phyloP scores from a whole-genome alignment of 2,113 vertebrate genomes.

The Ranitomeya variabilis region DNA sequence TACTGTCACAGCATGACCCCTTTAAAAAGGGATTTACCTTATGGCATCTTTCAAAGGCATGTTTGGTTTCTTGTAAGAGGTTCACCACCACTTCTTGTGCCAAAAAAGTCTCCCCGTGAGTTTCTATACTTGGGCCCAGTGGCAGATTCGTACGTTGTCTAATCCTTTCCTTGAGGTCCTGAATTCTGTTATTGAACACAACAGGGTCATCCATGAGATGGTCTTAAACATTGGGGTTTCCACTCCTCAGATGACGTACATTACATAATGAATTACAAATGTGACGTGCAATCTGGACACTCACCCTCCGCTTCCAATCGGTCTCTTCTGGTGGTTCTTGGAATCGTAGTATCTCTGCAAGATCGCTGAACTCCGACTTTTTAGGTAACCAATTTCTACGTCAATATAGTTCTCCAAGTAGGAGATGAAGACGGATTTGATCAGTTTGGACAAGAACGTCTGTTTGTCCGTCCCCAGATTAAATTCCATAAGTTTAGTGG shows the following conservation, averaged over 20 bases:
- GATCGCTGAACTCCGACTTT: conserved; percentile 89
- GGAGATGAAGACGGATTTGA: conserved; percentile 96
- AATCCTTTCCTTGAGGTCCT: conserved; percentile 95
- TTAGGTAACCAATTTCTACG: conserved; percentile 93
- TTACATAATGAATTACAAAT: not conserved
- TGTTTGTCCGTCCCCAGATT: conserved; percentile 99
- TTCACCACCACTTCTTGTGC: conserved; percentile 97
- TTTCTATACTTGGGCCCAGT: conserved; percentile 93
- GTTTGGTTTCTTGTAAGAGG: conserved; percentile 95
- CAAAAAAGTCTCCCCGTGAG: conserved; percentile 95
- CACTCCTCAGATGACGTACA: not conserved
- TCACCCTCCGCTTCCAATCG: conserved; percentile 91
- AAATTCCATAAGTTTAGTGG: conserved; percentile 94
- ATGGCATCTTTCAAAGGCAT: conserved; percentile 97
- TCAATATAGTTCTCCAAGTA: conserved; percentile 99
- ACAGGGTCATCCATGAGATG: not conserved
- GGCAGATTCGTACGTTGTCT: conserved; percentile 92
- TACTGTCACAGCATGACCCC: too few species aligned
- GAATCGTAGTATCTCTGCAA: conserved; percentile 97
- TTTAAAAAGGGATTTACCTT: conserved; percentile 73
- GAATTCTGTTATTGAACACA: conserved; percentile 77
- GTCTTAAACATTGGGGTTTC: not conserved
- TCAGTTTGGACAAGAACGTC: conserved; percentile 97
- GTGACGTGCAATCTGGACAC: conserved; percentile 50
- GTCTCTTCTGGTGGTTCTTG: conserved; percentile 98